Conservation (phyloP, 1,140 invertebrate species). For the Halictus rubicundus region DNA sequence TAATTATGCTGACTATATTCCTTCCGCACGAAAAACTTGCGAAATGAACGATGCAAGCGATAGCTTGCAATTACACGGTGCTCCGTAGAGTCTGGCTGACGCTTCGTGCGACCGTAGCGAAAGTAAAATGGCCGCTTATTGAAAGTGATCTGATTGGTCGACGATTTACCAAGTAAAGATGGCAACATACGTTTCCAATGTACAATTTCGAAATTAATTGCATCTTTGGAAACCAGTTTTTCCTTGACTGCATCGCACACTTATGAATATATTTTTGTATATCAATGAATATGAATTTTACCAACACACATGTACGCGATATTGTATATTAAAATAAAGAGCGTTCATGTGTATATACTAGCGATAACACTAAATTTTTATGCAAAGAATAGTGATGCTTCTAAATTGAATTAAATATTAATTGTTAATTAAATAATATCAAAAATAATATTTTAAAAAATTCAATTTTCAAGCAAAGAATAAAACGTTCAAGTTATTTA, state of each 20-base stretch:
- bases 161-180: constrained; percentile 52
- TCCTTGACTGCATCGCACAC: background rate
- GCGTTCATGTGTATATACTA: background rate
- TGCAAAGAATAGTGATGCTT: background rate
- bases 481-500: background rate
- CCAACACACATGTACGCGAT: background rate
- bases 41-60: constrained; percentile 59
- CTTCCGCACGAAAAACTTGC: constrained; percentile 35
- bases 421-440: background rate
- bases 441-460: background rate
- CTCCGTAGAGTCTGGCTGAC: constrained; percentile 27
- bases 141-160: constrained; percentile 65
- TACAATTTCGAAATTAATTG: constrained; percentile 47
- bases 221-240: constrained; percentile 7
- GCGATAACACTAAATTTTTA: background rate
- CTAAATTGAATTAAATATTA: background rate
- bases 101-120: constrained; percentile 75
- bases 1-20: background rate
- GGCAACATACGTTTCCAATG: constrained; percentile 45
- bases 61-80: constrained; percentile 62
- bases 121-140: constrained; percentile 71
- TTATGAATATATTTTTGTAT: background rate
- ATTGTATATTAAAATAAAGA: background rate
- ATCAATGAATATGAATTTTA: background rate
- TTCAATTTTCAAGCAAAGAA: background rate